Evolutionary conservation across 1,140 invertebrate genomes (phyloP).

Genomic region (Drosophila takahashii): DNA sequence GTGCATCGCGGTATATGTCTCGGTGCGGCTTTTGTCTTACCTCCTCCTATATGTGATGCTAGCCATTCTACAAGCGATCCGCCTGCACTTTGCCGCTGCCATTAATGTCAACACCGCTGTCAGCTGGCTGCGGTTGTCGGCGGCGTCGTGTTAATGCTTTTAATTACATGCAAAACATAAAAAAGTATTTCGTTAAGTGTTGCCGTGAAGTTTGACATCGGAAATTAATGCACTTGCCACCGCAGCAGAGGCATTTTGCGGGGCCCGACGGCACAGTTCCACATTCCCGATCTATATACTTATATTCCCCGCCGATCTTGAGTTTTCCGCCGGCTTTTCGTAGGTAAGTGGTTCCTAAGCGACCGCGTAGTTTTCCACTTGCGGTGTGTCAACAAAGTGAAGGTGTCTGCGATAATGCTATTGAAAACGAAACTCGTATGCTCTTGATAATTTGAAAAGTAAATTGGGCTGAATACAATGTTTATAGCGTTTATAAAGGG

Average conservation of each 20-base stretch:
- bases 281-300: neutral
- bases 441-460: conserved; percentile 7
- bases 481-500: neutral
- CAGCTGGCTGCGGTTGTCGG: conserved; percentile 43
- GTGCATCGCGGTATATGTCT: conserved; percentile 18
- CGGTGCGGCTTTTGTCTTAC: conserved; percentile 24
- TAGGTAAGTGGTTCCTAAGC: conserved; percentile 18
- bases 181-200: conserved; percentile 72
- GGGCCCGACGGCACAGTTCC: conserved; percentile 40
- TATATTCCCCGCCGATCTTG: conserved; percentile 6
- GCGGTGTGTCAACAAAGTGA: conserved; percentile 32
- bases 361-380: conserved; percentile 5
- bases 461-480: conserved; percentile 4
- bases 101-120: conserved; percentile 72
- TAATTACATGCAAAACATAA: conserved; percentile 78
- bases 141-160: conserved; percentile 69
- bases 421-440: conserved; percentile 14
- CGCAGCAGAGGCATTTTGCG: conserved; percentile 24
- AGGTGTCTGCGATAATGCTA: conserved; percentile 12
- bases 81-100: conserved; percentile 67
- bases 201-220: conserved; percentile 76
- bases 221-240: conserved; percentile 64
- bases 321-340: conserved; percentile 12
- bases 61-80: conserved; percentile 9
- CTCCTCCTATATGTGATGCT: conserved; percentile 6